Percentiles rank a stretch among this genome's conserved stretches.
These are phyloP conservation scores for Lampris megalopsis DNA, from an alignment of 2,113 vertebrate genomes.

Conservation along the genomic window DNA sequence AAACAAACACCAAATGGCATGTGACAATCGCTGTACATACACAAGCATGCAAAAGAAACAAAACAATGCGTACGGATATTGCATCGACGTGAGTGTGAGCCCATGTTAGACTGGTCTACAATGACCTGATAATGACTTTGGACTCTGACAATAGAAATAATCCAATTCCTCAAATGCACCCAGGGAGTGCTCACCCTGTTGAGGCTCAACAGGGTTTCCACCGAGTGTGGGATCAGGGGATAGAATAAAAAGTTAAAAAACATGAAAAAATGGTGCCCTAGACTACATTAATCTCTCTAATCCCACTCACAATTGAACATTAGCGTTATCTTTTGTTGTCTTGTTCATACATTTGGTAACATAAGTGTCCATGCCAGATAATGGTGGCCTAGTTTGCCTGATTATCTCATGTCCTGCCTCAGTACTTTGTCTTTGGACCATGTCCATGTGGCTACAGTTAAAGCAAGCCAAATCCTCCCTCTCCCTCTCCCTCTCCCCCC, in stretches of 20 bases:
- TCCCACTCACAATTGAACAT: constrained; percentile 30
- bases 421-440: constrained; percentile 14
- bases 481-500: too few species aligned
- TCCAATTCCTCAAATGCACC: not conserved
- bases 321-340: constrained; percentile 26
- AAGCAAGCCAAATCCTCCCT: constrained; percentile 44
- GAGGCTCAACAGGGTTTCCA: not conserved
- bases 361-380: constrained; percentile 28
- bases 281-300: constrained; percentile 31
- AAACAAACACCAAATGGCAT: not conserved
- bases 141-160: not conserved
- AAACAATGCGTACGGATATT: not conserved
- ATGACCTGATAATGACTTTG: not conserved
- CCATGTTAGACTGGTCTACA: not conserved
- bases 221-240: constrained; percentile 15
- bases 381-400: constrained; percentile 12
- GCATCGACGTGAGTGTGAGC: not conserved
- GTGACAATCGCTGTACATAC: too few species aligned
- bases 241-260: constrained; percentile 20
- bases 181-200: not conserved
- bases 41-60: too few species aligned
- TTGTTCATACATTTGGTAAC: constrained; percentile 21
- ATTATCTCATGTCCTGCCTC: constrained; percentile 25
- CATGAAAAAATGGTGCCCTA: constrained; percentile 27
- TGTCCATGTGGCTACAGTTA: constrained; percentile 34